Conservation (phyloP, 2,888 invertebrate species). For the Cephalotes varians region DNA sequence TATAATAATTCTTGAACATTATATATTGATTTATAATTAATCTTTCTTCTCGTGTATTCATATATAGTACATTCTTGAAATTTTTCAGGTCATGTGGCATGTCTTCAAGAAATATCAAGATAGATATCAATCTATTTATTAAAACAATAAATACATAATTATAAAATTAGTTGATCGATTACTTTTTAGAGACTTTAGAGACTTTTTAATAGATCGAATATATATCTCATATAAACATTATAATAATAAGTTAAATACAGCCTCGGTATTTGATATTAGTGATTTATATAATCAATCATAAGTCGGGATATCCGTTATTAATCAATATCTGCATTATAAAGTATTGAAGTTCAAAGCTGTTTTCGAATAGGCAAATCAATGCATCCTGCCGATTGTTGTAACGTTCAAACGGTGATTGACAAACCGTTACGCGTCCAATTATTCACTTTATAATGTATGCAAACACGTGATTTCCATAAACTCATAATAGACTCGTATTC, state of each 20-base stretch:
- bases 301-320: constrained; percentile 18
- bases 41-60: too few species aligned
- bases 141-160: too few species aligned
- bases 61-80: too few species aligned
- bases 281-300: constrained; percentile 18
- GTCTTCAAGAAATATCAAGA: too few species aligned
- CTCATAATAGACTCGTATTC: constrained; percentile 41
- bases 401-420: constrained; percentile 42
- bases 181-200: neutral
- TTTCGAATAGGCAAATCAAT: constrained; percentile 46
- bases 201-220: neutral
- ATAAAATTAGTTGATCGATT: neutral
- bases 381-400: constrained; percentile 33
- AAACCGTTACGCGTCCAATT: constrained; percentile 41
- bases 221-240: constrained; percentile 1
- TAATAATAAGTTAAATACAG: neutral
- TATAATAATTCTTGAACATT: too few species aligned
- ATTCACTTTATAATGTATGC: constrained; percentile 45
- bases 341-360: constrained; percentile 38
- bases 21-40: too few species aligned
- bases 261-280: neutral
- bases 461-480: constrained; percentile 46
- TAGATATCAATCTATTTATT: too few species aligned
- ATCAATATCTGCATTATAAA: constrained; percentile 29
- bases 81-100: too few species aligned